Percentiles rank a stretch among this genome's conserved stretches.
These are phyloP conservation scores for Ptychadena robeensis DNA, from an alignment of 2,797 vertebrate genomes.

Conservation along the genomic window DNA sequence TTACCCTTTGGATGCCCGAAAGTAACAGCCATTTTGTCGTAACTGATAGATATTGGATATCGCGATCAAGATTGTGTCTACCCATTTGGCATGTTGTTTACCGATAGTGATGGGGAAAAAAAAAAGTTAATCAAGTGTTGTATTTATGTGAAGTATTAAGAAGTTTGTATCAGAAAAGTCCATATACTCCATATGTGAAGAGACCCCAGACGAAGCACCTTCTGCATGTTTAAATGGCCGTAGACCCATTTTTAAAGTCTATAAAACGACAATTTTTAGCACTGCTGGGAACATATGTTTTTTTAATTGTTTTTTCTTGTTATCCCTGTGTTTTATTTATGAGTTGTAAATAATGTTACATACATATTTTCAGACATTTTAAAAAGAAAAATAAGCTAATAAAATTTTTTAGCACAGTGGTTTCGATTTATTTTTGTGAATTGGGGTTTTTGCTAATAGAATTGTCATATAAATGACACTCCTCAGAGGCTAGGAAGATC, in stretches of 20 bases:
- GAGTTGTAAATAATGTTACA: slow-evolving; percentile 77
- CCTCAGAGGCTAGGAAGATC: no score
- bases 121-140: slow-evolving; percentile 68
- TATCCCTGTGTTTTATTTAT: slow-evolving; percentile 74
- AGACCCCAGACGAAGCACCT: slow-evolving; percentile 64
- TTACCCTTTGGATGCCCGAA: slow-evolving; percentile 62
- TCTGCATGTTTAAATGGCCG: slow-evolving; percentile 73
- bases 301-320: slow-evolving; percentile 66
- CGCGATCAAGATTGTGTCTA: slow-evolving; percentile 62
- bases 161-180: slow-evolving; percentile 64
- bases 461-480: no score
- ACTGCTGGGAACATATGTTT: slow-evolving; percentile 67
- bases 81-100: slow-evolving; percentile 75
- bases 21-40: slow-evolving; percentile 68
- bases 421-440: background rate
- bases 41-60: slow-evolving; percentile 65
- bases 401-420: slow-evolving; percentile 66
- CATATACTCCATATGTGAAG: slow-evolving; percentile 68
- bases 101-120: slow-evolving; percentile 70
- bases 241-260: slow-evolving; percentile 76
- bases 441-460: no score
- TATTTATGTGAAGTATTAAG: slow-evolving; percentile 65
- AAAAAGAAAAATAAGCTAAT: slow-evolving; percentile 64
- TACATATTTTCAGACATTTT: slow-evolving; percentile 71
- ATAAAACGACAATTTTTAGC: slow-evolving; percentile 70